These are phyloP conservation scores for Panthera leo DNA, from an alignment of 2,113 vertebrate genomes.

Conservation along the genomic window DNA sequence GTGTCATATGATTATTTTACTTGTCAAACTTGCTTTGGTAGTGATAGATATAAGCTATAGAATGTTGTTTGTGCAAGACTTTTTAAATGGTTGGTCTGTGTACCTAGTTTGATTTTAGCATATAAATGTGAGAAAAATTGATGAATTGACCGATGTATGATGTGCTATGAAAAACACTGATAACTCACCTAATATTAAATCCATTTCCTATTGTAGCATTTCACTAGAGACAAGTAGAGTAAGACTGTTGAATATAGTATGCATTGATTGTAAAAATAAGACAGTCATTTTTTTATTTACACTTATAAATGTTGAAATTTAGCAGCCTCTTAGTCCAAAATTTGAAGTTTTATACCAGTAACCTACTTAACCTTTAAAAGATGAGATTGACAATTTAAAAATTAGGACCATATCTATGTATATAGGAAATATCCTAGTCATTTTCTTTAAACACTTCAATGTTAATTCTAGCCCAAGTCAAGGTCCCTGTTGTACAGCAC, in stretches of 20 bases:
- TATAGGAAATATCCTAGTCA: neutral
- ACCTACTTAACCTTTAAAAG: neutral
- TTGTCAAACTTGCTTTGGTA: slow-evolving; percentile 11
- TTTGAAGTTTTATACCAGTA: slow-evolving; percentile 8
- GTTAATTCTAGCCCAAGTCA: slow-evolving; percentile 91
- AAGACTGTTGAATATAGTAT: neutral
- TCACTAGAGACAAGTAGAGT: neutral
- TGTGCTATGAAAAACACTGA: neutral
- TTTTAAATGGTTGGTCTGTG: slow-evolving; percentile 2
- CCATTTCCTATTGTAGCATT: neutral
- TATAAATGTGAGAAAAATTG: slow-evolving; percentile 20
- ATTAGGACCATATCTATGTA: neutral
- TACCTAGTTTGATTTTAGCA: slow-evolving; percentile 17
- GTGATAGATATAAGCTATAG: neutral
- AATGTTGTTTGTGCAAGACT: neutral
- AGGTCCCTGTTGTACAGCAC: slow-evolving; percentile 92
- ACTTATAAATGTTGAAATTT: neutral
- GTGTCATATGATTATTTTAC: neutral
- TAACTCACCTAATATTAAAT: slow-evolving; percentile 31
- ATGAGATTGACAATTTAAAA: slow-evolving; percentile 10
- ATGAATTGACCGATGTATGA: neutral
- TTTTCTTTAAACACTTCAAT: slow-evolving; percentile 37
- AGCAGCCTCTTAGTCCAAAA: neutral
- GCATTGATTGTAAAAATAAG: neutral
- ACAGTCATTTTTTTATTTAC: neutral